Evolutionary conservation across 2,113 vertebrate genomes (phyloP).

Genomic region (Carlito syrichta): DNA sequence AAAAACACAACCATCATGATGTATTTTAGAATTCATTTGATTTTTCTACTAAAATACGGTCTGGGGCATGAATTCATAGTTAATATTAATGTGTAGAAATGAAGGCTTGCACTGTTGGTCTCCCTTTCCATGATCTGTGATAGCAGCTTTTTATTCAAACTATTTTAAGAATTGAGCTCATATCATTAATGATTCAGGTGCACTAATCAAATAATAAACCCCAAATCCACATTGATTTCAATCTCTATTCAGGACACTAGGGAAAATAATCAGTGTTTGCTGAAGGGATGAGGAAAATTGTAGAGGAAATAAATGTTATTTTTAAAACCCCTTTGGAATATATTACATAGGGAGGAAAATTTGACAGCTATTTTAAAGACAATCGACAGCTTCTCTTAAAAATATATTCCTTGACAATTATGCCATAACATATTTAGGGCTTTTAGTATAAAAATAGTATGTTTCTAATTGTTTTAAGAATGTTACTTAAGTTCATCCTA

Average conservation of each 20-base stretch:
- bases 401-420: slow-evolving; percentile 31
- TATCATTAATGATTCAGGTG: slow-evolving; percentile 77
- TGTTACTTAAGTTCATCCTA: neutral
- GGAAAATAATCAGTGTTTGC: slow-evolving; percentile 76
- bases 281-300: slow-evolving; percentile 58
- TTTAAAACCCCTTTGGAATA: slow-evolving; percentile 57
- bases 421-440: slow-evolving; percentile 7
- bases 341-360: slow-evolving; percentile 45
- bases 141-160: slow-evolving; percentile 70
- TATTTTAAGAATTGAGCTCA: slow-evolving; percentile 70
- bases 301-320: slow-evolving; percentile 67
- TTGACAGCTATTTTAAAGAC: slow-evolving; percentile 63
- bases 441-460: slow-evolving; percentile 26
- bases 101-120: slow-evolving; percentile 18
- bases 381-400: slow-evolving; percentile 52
- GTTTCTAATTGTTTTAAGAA: slow-evolving; percentile 38
- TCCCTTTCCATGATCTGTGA: slow-evolving; percentile 40
- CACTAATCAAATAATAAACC: slow-evolving; percentile 75
- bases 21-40: slow-evolving; percentile 48
- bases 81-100: slow-evolving; percentile 68
- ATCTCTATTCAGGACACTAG: slow-evolving; percentile 67
- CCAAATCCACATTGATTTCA: slow-evolving; percentile 70
- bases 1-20: neutral
- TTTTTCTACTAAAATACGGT: slow-evolving; percentile 48
- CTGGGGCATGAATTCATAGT: slow-evolving; percentile 1